These are phyloP conservation scores for Cataglyphis livida DNA, from an alignment of 2,888 invertebrate species.

Conservation along the genomic window DNA sequence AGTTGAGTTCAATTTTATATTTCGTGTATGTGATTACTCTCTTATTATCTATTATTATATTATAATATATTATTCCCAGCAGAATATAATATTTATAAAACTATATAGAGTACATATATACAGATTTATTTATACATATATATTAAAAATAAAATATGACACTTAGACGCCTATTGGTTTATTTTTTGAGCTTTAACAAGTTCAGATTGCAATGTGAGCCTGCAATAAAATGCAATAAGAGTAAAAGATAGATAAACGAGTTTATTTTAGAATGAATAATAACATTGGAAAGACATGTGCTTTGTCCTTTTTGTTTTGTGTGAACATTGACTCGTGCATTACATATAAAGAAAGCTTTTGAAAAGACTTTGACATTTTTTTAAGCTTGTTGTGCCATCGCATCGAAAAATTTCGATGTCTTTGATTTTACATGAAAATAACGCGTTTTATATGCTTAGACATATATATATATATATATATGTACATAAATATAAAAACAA, in stretches of 20 bases:
- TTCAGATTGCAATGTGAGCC: slow-evolving; percentile 13
- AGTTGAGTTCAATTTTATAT: not conserved
- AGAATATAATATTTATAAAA: slow-evolving; percentile 13
- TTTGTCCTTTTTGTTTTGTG: slow-evolving; percentile 76
- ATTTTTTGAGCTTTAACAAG: slow-evolving; percentile 11
- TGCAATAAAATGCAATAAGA: slow-evolving; percentile 21
- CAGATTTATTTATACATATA: not conserved
- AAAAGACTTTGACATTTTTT: slow-evolving; percentile 55
- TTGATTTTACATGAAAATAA: slow-evolving; percentile 43
- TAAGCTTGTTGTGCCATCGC: slow-evolving; percentile 47
- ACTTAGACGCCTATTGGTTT: slow-evolving; percentile 34
- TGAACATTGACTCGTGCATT: slow-evolving; percentile 81
- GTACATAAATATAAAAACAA: not conserved
- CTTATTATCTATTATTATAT: slow-evolving; percentile 1
- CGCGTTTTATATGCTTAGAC: not conserved
- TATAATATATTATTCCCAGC: not conserved
- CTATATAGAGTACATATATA: not conserved
- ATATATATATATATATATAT: not conserved
- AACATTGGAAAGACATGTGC: slow-evolving; percentile 83
- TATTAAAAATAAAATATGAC: slow-evolving; percentile 34
- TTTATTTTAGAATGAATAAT: slow-evolving; percentile 61
- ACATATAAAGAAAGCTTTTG: slow-evolving; percentile 76
- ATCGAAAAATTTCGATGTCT: slow-evolving; percentile 14
- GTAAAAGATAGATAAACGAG: slow-evolving; percentile 8
- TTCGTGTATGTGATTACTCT: not conserved